A percentile compares a stretch with the other conserved stretches of the same genome.
phyloP scores from a whole-genome alignment of 2,888 invertebrate genomes.

The Entomobrya proxima region DNA sequence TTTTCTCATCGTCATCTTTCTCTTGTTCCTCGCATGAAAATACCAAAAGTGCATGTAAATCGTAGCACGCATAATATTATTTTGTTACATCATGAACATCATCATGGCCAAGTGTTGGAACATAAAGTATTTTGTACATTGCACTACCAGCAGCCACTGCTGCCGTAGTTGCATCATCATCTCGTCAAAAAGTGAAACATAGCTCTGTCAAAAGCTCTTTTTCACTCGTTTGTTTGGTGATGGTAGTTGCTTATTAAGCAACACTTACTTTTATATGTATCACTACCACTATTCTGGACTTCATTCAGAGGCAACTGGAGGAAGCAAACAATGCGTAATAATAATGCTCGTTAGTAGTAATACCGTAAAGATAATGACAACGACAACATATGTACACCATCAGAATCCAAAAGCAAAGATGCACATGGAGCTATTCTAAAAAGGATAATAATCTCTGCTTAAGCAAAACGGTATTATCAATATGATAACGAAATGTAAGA shows the following conservation, averaged over 20 bases:
- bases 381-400: background rate
- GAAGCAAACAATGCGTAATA: background rate
- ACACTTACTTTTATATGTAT: too few relatives aligned
- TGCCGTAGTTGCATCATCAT: background rate
- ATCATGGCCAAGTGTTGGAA: background rate
- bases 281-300: slow-evolving; percentile 3
- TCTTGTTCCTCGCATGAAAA: background rate
- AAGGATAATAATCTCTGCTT: too few relatives aligned
- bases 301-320: background rate
- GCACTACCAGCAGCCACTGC: background rate
- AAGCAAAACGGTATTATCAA: too few relatives aligned
- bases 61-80: background rate
- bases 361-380: slow-evolving; percentile 7
- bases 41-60: background rate
- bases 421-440: too few relatives aligned
- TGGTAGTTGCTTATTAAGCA: background rate
- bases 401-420: too few relatives aligned
- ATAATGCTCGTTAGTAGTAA: background rate
- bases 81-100: background rate
- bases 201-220: slow-evolving; percentile 7
- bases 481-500: background rate
- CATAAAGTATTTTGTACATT: background rate
- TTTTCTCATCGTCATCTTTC: background rate
- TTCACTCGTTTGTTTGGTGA: slow-evolving; percentile 31
- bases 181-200: background rate